Base-by-base conservation (phyloP, 2,888 invertebrate genomes). In the Catocala fraxini region DNA sequence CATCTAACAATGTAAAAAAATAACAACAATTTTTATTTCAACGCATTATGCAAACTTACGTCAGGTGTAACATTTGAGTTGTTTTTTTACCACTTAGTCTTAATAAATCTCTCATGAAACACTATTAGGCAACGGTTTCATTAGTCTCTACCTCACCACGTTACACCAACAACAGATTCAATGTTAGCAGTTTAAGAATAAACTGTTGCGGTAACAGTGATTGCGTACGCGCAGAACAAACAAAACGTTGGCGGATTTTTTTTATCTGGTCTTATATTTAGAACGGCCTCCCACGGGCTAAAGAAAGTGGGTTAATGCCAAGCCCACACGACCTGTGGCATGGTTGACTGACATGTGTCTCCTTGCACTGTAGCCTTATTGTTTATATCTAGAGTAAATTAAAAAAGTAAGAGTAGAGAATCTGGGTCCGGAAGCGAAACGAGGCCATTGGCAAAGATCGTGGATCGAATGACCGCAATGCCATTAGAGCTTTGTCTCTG, bases 251-350 rank as follows among this genome's bases (percentile, higher is more conserved):
- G 84, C 81, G 82, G 81, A 80, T 86, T 89, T 87, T 25, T 88
- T 87, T 87, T 75, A 73, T 77, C 80, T 84, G 80, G 85, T 86
- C 70, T 83, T 87, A 89, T 88, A 88, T 89, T 91, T 90, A 89
- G 90, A 90, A 86, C 87, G 88, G 84, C 93, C 91, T 90, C 93
- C 93, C 91, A 92, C 93, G 82, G 87, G 87, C 83, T 77, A 66
- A 73, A 59, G 78, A 83, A 91, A 88, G 92, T 93, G 85, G 93
- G 93, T 93, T 92, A 93, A 92, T 92, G 93, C 89, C 91, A 91
- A 89, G 80, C 91, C 91, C 88, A 91, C 91, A 85, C 88, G 84
- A 89, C 89, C 89, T 86, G 84, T 81, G 85, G 79, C 84, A 86
- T 83, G 65, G 75, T 78, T 85, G 88, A 89, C 79, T 89, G 89